Conservation (phyloP, 2,888 invertebrate species). For the Odontocolon sp. region DNA sequence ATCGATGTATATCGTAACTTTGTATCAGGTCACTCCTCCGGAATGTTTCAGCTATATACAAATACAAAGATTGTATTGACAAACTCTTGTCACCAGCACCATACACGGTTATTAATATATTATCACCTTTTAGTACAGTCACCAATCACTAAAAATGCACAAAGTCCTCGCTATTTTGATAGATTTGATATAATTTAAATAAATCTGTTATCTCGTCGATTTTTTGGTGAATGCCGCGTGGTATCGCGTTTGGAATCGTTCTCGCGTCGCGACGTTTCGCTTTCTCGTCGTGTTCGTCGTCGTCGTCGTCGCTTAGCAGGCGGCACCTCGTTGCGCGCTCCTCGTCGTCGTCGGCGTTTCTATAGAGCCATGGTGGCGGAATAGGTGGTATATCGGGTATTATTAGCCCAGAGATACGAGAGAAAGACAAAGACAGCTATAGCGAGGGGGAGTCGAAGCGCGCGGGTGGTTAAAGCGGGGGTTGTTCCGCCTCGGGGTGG, state of each 20-base stretch:
- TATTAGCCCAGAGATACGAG: conserved; percentile 70
- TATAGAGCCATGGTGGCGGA: conserved; percentile 78
- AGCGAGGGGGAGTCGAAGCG: conserved; percentile 30
- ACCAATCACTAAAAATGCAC: not conserved
- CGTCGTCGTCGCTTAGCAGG: conserved; percentile 63
- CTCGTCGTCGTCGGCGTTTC: conserved; percentile 60
- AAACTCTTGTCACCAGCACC: not conserved
- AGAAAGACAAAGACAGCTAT: conserved; percentile 43
- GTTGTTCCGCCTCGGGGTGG: conserved; percentile 72
- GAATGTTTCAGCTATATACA: conserved; percentile 1
- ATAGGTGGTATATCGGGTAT: conserved; percentile 77
- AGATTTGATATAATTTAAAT: too few relatives aligned
- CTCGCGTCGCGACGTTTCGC: conserved; percentile 36
- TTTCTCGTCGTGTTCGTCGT: conserved; percentile 32
- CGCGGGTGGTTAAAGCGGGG: conserved; percentile 60
- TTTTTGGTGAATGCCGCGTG: conserved; percentile 53
- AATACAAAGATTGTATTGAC: not conserved
- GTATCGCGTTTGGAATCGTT: conserved; percentile 42
- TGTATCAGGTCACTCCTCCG: not conserved
- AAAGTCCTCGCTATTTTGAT: too few relatives aligned
- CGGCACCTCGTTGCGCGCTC: conserved; percentile 68
- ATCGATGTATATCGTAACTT: not conserved
- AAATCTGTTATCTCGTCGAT: not conserved
- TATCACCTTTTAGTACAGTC: not conserved
- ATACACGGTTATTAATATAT: not conserved